Percentiles rank a stretch among this genome's conserved stretches.
phyloP scores from a whole-genome alignment of 2,888 invertebrate genomes.

The Coecobrya sp. region DNA sequence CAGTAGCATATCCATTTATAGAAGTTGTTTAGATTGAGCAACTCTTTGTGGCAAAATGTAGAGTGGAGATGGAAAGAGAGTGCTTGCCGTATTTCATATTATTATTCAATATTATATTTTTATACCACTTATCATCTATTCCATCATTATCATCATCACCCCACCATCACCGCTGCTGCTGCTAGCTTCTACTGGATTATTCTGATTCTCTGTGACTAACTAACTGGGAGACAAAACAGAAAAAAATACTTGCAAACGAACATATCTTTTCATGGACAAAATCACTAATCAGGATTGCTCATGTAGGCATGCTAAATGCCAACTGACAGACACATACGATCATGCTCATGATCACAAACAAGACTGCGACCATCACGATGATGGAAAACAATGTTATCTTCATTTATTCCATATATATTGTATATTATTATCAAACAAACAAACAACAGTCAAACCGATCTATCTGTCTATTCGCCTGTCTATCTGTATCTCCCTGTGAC shows the following conservation, averaged over 20 bases:
- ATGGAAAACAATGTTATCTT: slow-evolving; percentile 33
- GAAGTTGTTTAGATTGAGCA: slow-evolving; percentile 29
- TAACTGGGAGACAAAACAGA: slow-evolving; percentile 1
- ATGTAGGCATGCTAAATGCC: slow-evolving; percentile 27
- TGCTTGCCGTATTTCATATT: neutral
- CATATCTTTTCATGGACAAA: slow-evolving; percentile 39
- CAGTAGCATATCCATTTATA: slow-evolving; percentile 9
- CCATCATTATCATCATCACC: neutral
- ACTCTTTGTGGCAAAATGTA: neutral
- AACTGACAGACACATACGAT: slow-evolving; percentile 34
- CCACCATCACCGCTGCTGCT: neutral
- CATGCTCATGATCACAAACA: neutral
- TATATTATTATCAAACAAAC: neutral
- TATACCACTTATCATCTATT: neutral
- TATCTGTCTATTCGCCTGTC: neutral
- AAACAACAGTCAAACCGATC: neutral
- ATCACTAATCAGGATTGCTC: slow-evolving; percentile 36
- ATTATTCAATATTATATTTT: slow-evolving; percentile 4
- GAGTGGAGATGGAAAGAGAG: neutral
- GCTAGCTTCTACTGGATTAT: neutral
- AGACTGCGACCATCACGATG: neutral
- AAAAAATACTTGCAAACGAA: neutral
- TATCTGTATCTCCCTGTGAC: neutral
- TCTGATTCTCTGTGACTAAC: neutral
- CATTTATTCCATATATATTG: slow-evolving; percentile 32